Conservation (phyloP, 2,888 invertebrate species). For the Parelbella ahira region DNA sequence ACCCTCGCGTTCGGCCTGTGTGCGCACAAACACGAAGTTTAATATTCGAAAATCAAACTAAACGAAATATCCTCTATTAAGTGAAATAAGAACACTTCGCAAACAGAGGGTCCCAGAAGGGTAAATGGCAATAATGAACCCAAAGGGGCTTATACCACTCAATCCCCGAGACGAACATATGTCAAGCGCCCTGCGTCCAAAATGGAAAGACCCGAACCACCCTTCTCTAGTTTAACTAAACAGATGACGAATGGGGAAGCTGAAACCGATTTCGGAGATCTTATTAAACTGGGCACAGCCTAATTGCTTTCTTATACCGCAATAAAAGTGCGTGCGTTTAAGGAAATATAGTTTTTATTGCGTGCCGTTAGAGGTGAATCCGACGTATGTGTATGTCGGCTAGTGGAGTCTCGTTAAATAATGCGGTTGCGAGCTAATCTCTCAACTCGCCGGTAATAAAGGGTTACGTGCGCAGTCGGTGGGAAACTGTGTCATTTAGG, state of each 20-base stretch:
- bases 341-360: slow-evolving; percentile 38
- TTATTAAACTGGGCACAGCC: slow-evolving; percentile 41
- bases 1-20: slow-evolving; percentile 12
- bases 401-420: slow-evolving; percentile 41
- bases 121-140: slow-evolving; percentile 69
- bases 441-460: slow-evolving; percentile 41
- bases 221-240: slow-evolving; percentile 26
- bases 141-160: slow-evolving; percentile 73
- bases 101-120: slow-evolving; percentile 61
- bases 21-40: slow-evolving; percentile 28
- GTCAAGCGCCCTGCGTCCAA: slow-evolving; percentile 55
- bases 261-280: slow-evolving; percentile 38
- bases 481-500: slow-evolving; percentile 36
- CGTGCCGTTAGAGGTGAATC: slow-evolving; percentile 28
- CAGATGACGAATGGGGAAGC: slow-evolving; percentile 2
- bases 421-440: slow-evolving; percentile 51
- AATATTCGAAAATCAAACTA: slow-evolving; percentile 38
- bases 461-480: slow-evolving; percentile 37
- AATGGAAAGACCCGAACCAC: slow-evolving; percentile 32
- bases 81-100: slow-evolving; percentile 56
- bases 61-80: slow-evolving; percentile 45
- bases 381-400: slow-evolving; percentile 22
- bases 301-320: slow-evolving; percentile 64
- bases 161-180: slow-evolving; percentile 69
- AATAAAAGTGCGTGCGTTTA: slow-evolving; percentile 35